Evolutionary conservation across 1,140 invertebrate species (phyloP).

Genomic region (Augochlora pura): DNA sequence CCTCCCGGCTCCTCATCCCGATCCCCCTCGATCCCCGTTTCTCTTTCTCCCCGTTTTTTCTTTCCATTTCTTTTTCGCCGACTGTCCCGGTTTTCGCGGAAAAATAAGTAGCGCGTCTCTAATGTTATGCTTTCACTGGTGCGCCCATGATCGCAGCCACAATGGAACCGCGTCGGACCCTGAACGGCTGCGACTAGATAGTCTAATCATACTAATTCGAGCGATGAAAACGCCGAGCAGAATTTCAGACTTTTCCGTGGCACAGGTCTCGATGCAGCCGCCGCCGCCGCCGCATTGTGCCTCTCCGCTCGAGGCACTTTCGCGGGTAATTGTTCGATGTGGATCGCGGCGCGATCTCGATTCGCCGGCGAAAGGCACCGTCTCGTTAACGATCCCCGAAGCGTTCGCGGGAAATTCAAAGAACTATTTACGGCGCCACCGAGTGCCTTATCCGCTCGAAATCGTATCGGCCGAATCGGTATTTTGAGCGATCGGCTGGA

Average conservation of each 20-base stretch:
- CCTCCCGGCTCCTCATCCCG: too few relatives aligned
- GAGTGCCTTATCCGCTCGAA: too few relatives aligned
- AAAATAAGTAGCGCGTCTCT: conserved; percentile 38
- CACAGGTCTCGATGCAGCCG: too few relatives aligned
- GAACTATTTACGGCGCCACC: too few relatives aligned
- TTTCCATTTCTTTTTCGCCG: not conserved
- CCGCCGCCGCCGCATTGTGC: too few relatives aligned
- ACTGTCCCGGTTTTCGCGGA: not conserved
- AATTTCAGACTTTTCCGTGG: not conserved
- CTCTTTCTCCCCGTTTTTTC: not conserved
- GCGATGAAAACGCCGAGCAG: not conserved
- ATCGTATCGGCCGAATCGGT: too few relatives aligned
- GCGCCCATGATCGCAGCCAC: not conserved
- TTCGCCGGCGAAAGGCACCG: too few relatives aligned
- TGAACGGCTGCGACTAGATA: not conserved
- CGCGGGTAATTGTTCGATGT: not conserved
- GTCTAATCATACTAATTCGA: conserved; percentile 29
- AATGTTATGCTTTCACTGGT: conserved; percentile 44
- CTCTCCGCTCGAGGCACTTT: too few relatives aligned
- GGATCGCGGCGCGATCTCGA: not conserved
- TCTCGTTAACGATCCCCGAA: too few relatives aligned
- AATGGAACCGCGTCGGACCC: conserved; percentile 7
- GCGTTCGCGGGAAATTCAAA: too few relatives aligned
- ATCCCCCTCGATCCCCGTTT: not conserved
- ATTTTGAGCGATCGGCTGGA: not conserved